These are phyloP conservation scores for Bergia puertoricense DNA, from an alignment of 92 coral and sea anemone species.

Conservation along the genomic window DNA sequence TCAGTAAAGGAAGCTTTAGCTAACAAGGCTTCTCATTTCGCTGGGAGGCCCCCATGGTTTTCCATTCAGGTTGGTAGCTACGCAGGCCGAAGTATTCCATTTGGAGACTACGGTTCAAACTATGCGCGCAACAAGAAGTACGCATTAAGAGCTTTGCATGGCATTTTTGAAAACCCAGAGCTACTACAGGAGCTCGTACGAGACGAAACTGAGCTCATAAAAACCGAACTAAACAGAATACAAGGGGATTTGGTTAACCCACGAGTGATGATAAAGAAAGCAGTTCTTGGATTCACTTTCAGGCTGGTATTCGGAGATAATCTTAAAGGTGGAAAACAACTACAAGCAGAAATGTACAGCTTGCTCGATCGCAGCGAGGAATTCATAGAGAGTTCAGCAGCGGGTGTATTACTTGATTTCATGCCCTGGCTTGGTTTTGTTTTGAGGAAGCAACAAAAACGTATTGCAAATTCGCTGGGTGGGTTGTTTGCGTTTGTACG, in stretches of 20 bases:
- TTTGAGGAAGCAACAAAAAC: constrained; percentile 41
- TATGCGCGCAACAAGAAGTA: constrained; percentile 50
- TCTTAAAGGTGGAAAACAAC: constrained; percentile 21
- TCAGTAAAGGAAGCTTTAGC: constrained; percentile 62
- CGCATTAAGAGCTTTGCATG: constrained; percentile 62
- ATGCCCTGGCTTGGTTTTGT: constrained; percentile 63
- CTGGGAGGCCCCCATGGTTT: constrained; percentile 62
- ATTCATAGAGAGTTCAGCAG: constrained; percentile 57
- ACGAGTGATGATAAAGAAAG: constrained; percentile 26
- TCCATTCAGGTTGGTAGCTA: constrained; percentile 40
- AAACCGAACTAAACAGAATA: constrained; percentile 14
- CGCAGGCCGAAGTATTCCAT: constrained; percentile 59
- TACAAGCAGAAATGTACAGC: constrained; percentile 35
- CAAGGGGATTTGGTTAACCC: constrained; percentile 47
- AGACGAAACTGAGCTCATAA: constrained; percentile 12
- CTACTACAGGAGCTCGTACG: constrained; percentile 41
- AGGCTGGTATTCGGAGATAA: constrained; percentile 56
- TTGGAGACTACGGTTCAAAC: constrained; percentile 55
- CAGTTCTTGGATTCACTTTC: constrained; percentile 53
- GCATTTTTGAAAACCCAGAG: constrained; percentile 48
- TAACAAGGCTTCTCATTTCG: constrained; percentile 44
- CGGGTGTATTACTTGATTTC: constrained; percentile 49
- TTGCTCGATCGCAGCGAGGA: constrained; percentile 49
- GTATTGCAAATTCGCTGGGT: constrained; percentile 41
- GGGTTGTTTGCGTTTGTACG: constrained; percentile 55